Conservation (phyloP, 1,140 invertebrate genomes). For the Cataglyphis hispanica region DNA sequence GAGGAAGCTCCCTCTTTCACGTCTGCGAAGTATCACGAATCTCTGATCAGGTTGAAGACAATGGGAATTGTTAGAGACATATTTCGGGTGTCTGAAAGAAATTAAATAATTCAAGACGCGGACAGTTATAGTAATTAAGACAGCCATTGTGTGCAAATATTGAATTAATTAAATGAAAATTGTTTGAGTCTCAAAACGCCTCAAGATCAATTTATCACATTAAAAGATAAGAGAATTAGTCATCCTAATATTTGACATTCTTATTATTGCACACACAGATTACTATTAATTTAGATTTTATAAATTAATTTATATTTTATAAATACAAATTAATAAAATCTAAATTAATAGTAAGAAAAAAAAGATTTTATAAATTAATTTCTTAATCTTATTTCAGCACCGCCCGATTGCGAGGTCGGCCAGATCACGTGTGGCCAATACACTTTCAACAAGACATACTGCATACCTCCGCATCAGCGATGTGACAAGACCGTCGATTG, state of each 20-base stretch:
- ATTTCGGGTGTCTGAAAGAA: not conserved
- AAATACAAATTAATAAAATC: no score
- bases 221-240: not conserved
- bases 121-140: not conserved
- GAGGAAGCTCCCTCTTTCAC: not conserved
- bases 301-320: no score
- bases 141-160: not conserved
- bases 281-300: no score
- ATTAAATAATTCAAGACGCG: not conserved
- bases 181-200: not conserved
- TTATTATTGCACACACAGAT: not conserved
- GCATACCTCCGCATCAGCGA: slow-evolving; percentile 94
- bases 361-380: no score
- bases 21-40: not conserved
- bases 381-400: slow-evolving; percentile 88
- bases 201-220: not conserved
- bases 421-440: slow-evolving; percentile 96
- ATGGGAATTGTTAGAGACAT: not conserved
- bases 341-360: no score
- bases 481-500: slow-evolving; percentile 98
- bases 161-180: not conserved
- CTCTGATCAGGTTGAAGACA: not conserved
- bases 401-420: slow-evolving; percentile 95
- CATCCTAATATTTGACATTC: not conserved
- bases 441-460: slow-evolving; percentile 97